These are phyloP conservation scores for Leptura quadrifasciata DNA, from an alignment of 2,888 invertebrate species.

Conservation along the genomic window DNA sequence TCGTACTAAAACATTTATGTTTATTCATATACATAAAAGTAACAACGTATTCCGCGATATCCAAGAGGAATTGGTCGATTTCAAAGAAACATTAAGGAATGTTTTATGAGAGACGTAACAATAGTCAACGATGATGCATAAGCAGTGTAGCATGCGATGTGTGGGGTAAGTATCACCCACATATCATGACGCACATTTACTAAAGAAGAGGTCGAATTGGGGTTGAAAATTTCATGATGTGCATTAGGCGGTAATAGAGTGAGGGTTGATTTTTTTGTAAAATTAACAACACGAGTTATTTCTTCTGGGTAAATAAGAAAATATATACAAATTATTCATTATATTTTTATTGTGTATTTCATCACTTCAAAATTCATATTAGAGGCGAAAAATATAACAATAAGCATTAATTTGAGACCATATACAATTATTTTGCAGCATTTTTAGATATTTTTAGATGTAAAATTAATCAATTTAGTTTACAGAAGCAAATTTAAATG, in stretches of 20 bases:
- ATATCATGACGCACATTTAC: constrained; percentile 49
- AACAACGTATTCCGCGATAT: constrained; percentile 13
- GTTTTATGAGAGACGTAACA: constrained; percentile 36
- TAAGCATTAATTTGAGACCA: no score
- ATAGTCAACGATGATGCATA: constrained; percentile 42
- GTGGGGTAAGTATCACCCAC: constrained; percentile 39
- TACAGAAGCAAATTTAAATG: no score
- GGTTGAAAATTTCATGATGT: constrained; percentile 46
- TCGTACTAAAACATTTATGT: constrained; percentile 16
- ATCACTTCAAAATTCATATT: no score
- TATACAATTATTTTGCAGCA: no score
- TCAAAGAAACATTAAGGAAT: constrained; percentile 35
- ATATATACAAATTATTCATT: no score
- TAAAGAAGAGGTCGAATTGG: constrained; percentile 46
- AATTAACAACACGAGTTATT: not conserved
- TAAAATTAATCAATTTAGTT: no score
- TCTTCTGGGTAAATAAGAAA: not conserved
- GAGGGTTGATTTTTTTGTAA: constrained; percentile 42
- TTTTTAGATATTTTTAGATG: no score
- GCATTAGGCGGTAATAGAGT: constrained; percentile 43
- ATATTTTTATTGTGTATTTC: no score
- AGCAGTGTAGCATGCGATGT: constrained; percentile 31
- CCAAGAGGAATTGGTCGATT: constrained; percentile 34
- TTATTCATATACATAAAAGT: constrained; percentile 27
- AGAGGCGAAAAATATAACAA: no score